A percentile compares a stretch with the other conserved stretches of the same genome.
These are phyloP conservation scores for Pachypeltis micranthus DNA, from an alignment of 1,140 invertebrate species.

Conservation along the genomic window DNA sequence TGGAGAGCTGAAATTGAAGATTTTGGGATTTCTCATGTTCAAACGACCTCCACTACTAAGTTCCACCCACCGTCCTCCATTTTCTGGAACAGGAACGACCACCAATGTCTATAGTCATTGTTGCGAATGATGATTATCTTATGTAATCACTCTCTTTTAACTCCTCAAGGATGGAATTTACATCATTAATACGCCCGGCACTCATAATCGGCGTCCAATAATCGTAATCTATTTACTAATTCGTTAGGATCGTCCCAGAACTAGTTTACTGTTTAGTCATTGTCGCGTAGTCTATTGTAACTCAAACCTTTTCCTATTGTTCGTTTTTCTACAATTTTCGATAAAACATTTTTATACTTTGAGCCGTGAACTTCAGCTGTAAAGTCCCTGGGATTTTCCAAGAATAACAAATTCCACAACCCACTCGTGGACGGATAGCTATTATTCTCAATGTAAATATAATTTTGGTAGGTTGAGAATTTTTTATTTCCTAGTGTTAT, in stretches of 20 bases:
- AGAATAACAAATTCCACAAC: background rate
- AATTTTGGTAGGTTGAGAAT: background rate
- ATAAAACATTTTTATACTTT: background rate
- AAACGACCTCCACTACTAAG: background rate
- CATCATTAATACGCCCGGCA: background rate
- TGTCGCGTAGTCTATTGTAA: background rate
- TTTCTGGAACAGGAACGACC: background rate
- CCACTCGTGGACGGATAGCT: background rate
- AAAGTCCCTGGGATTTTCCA: background rate
- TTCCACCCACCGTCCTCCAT: background rate
- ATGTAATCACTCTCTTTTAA: background rate
- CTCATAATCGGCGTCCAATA: background rate
- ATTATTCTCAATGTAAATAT: background rate
- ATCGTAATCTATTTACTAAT: constrained; percentile 1
- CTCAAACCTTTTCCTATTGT: background rate
- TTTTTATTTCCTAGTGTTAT: background rate
- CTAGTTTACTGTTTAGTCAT: background rate
- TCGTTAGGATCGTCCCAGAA: constrained; percentile 1
- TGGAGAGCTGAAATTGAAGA: background rate
- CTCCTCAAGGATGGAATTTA: constrained; percentile 14
- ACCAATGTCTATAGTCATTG: background rate
- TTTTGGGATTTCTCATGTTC: background rate
- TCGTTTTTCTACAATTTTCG: background rate
- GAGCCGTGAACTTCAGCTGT: background rate
- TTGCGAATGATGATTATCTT: background rate